Percentiles rank a stretch among this genome's conserved stretches.
These are phyloP conservation scores for human DNA, from an alignment of 2,113 vertebrate species.

Conservation along the genomic window DNA sequence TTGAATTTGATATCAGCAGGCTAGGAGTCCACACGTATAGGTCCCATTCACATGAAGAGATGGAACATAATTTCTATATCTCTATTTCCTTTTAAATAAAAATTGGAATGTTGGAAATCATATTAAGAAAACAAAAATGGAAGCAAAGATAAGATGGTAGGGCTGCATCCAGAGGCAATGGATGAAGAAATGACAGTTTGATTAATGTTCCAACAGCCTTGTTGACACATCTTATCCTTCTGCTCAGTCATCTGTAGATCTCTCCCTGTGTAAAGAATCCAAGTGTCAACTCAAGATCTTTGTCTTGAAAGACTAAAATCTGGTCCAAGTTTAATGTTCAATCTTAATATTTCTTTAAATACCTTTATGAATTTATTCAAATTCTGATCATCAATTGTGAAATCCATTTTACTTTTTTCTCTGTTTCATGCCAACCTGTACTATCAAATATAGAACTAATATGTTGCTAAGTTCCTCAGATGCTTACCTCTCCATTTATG, in stretches of 20 bases:
- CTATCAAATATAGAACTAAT: neutral
- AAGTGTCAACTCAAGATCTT: neutral
- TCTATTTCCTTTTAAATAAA: neutral
- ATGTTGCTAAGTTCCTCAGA: neutral
- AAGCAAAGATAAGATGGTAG: neutral
- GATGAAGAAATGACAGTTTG: neutral
- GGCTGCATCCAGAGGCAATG: neutral
- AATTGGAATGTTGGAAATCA: neutral
- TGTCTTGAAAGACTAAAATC: neutral
- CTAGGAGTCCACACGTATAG: neutral
- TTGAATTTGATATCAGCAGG: neutral
- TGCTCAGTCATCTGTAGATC: neutral
- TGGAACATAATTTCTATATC: neutral
- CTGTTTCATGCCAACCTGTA: neutral
- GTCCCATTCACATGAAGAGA: neutral
- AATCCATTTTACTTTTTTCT: neutral
- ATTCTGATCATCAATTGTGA: neutral
- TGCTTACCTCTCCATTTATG: neutral
- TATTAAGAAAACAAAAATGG: neutral
- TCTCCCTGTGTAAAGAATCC: neutral
- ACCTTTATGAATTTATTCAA: neutral
- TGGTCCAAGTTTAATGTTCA: neutral
- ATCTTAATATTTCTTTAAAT: neutral
- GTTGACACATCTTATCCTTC: neutral
- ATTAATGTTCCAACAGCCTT: too few species aligned